Evolutionary conservation across 1,140 invertebrate species (phyloP), one percentile per base, ranked within the genome.

Genomic region (Phocides pigmalion): DNA sequence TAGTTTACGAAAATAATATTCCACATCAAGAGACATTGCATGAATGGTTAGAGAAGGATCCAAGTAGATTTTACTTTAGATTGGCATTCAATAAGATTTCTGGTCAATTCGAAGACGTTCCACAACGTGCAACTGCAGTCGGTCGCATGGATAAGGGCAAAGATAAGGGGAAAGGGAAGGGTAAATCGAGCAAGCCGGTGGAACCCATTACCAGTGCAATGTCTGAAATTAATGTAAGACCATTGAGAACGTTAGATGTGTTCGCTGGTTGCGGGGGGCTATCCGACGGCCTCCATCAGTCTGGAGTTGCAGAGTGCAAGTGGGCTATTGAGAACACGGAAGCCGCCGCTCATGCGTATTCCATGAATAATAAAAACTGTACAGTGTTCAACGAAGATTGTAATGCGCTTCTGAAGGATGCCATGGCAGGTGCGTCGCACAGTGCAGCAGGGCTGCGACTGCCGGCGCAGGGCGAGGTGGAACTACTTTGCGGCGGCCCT

Each of bases 231-330:
- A 78, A 94, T 22, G 64, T 85, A 0, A 84, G 82, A 56, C 94
- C 93, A 42, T 82, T 98, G 16, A 88, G 90, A 74, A 94, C 94
- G 35, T 87, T 98, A 50, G 97, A 98, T 85, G 95, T 98, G n/a
- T 98, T 98, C 92, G 96, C 97, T 70, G 97, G 97, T 0, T 98
- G 97, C 89, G 97, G 97, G 49, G 97, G 96, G 3, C 76, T 96
- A 37, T 95, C 95, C 0, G 94, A 95, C 72, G 95, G 96, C 1
- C 92, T 98, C 12, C 95, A 96, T 74, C 93, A 95, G 71, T 92
- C 95, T 17, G 95, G 95, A 0, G 82, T 96, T 4, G 93, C 94
- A 0, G 94, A 95, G 49, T 94, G 93, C 50, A 79, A 92, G 46
- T 98, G 97, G 97, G 97, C 97, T 0, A 95, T 98, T 41, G 97